These are phyloP conservation scores for Ectemnius continuus DNA, from an alignment of 2,888 invertebrate genomes.

Conservation along the genomic window DNA sequence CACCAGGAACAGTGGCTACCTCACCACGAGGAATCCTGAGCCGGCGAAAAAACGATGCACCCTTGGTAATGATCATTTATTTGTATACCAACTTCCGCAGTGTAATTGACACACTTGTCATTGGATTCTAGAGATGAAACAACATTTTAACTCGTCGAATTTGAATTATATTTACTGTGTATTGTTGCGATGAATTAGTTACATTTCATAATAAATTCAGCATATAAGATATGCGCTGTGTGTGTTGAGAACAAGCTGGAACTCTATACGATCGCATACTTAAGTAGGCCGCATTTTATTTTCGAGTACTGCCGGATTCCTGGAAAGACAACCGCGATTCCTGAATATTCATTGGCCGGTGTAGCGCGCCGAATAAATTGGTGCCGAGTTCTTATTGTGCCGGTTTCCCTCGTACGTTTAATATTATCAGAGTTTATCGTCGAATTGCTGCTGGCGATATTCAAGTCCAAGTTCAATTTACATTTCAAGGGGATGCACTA, in stretches of 20 bases:
- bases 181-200: no score
- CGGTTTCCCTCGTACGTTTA: background rate
- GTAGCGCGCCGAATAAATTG: conserved; percentile 2
- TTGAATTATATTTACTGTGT: no score
- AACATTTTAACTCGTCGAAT: no score
- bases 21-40: conserved; percentile 53
- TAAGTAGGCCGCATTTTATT: conserved; percentile 1
- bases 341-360: background rate
- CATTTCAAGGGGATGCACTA: background rate
- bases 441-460: background rate
- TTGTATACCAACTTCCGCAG: no score
- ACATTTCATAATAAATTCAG: no score
- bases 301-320: background rate
- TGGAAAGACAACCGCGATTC: background rate
- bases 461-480: background rate
- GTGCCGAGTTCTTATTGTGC: background rate
- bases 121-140: no score
- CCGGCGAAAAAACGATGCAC: conserved; percentile 65
- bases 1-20: conserved; percentile 55
- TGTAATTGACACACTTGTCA: no score
- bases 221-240: no score
- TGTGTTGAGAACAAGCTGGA: no score
- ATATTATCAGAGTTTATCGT: background rate
- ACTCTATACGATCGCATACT: background rate
- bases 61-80: conserved; percentile 59